Evolutionary conservation across 2,888 invertebrate species (phyloP), one percentile per base, ranked within the genome.

Genomic region (Mimachlamys varia): DNA sequence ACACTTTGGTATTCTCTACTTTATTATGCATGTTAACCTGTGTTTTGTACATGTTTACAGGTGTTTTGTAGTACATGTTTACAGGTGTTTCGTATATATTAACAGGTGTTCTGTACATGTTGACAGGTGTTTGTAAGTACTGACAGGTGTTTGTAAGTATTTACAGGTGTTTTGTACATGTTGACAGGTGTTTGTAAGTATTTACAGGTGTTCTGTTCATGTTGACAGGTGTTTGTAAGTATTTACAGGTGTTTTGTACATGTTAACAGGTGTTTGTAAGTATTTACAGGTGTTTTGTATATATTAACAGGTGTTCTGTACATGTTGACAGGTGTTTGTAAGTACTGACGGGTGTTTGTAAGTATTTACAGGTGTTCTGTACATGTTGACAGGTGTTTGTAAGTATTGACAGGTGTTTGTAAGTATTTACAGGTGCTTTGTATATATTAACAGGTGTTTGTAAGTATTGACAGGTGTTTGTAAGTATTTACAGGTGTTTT

Each of bases 381-480:
- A 17, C 19, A 19, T 3, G 19, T 55, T 55, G 55, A 55, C 17
- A 27, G 22, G 27, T 76, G 27, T 76, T 2, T 27, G 5, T 13
- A 27, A n/a, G 38, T 0, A 87, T 44, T 76, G 62, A 76, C 27
- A 55, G 62, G 62, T 76, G 27, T 76, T n/a, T 58, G n/a, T 58
- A 15, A 10, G 10, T 17, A 15, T 76, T 76, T n/a, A 27, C 62
- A n/a, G n/a, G n/a, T n/a, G n/a, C n/a, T n/a, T n/a, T n/a, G n/a
- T n/a, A n/a, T n/a, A 13, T 2, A 76, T 53, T 88, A 88, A 12
- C 92, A 96, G 96, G 96, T 88, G 96, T 97, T 87, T 53, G 53
- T 53, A 13, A 7, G 5, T 2, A 53, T 53, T 53, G 53, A 53
- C 53, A 53, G 53, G 53, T 53, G 19, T 53, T 58, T 0, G 22